A percentile compares a stretch with the other conserved stretches of the same genome.
phyloP scores from a whole-genome alignment of 30 jellyfish, hydroid and myxozoan species.

The Calvadosia cruxmelitensis region DNA sequence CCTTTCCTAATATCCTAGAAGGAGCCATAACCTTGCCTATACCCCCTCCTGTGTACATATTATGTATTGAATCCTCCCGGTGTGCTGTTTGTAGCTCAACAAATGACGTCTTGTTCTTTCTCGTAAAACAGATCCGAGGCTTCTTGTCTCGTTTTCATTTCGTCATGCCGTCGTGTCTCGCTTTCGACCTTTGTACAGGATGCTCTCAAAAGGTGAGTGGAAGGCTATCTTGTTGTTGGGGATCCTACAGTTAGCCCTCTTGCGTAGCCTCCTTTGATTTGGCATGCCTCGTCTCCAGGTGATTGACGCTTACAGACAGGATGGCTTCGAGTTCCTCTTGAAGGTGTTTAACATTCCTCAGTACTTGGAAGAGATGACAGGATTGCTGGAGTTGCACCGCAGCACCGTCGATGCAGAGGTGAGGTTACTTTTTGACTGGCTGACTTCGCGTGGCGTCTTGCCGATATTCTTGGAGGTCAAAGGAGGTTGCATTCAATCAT shows the following conservation, averaged over 20 bases:
- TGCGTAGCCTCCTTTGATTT: too few relatives aligned
- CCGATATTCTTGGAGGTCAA: neutral
- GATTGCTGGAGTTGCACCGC: slow-evolving; percentile 55
- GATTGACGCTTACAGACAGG: slow-evolving; percentile 50
- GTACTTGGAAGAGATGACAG: slow-evolving; percentile 81
- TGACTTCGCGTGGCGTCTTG: neutral
- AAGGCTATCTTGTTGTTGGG: too few relatives aligned
- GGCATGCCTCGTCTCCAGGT: slow-evolving; percentile 56
- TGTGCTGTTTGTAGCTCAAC: neutral
- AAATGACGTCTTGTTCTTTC: neutral
- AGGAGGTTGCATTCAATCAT: neutral
- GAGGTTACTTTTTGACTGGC: neutral
- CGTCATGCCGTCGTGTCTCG: slow-evolving; percentile 66
- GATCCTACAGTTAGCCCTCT: too few relatives aligned
- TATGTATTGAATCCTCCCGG: neutral
- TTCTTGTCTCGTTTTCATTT: slow-evolving; percentile 80
- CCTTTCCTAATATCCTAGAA: neutral
- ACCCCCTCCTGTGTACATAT: neutral
- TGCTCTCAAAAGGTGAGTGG: slow-evolving; percentile 73
- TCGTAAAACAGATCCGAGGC: slow-evolving; percentile 82
- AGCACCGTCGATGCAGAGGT: slow-evolving; percentile 81
- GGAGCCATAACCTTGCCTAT: too few relatives aligned
- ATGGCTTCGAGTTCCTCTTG: slow-evolving; percentile 65
- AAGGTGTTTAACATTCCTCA: slow-evolving; percentile 77
- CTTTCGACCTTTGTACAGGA: slow-evolving; percentile 83